phyloP scores from a whole-genome alignment of 2,888 invertebrate species.

The Eristalis pertinax region DNA sequence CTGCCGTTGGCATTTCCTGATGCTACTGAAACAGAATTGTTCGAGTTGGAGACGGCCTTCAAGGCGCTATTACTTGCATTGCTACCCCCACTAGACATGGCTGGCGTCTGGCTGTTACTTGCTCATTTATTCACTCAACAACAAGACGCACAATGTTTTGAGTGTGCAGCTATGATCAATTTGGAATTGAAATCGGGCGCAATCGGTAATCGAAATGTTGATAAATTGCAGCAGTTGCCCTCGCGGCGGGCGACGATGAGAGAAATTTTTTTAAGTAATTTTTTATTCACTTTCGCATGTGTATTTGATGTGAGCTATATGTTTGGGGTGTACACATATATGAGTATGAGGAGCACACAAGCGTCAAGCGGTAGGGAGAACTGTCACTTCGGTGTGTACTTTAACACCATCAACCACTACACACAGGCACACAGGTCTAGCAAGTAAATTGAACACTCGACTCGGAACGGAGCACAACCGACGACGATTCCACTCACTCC shows the following conservation, averaged over 20 bases:
- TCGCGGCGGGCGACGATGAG: neutral
- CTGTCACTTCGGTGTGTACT: conserved; percentile 49
- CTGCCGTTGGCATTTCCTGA: conserved; percentile 45
- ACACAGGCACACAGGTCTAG: conserved; percentile 9
- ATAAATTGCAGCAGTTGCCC: conserved; percentile 14
- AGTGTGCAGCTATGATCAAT: conserved; percentile 14
- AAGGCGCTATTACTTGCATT: conserved; percentile 40
- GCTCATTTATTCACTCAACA: conserved; percentile 27
- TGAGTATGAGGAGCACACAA: conserved; percentile 25
- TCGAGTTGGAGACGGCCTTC: conserved; percentile 28
- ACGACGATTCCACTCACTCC: conserved; percentile 74
- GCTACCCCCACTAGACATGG: conserved; percentile 51
- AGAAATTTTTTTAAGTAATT: neutral
- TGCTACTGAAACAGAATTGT: conserved; percentile 39
- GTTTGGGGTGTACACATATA: neutral
- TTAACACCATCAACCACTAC: conserved; percentile 34
- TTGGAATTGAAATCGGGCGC: neutral
- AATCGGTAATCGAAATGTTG: conserved; percentile 11
- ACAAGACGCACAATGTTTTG: conserved; percentile 26
- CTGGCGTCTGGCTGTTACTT: neutral
- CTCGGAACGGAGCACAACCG: conserved; percentile 67
- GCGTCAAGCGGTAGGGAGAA: neutral
- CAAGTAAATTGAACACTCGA: conserved; percentile 65
- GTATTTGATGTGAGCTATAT: neutral
- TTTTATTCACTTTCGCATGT: conserved; percentile 4